A percentile compares a stretch with the other conserved stretches of the same genome.
These are phyloP conservation scores for Drosophila punjabiensis DNA, from an alignment of 1,140 invertebrate species.

Conservation along the genomic window DNA sequence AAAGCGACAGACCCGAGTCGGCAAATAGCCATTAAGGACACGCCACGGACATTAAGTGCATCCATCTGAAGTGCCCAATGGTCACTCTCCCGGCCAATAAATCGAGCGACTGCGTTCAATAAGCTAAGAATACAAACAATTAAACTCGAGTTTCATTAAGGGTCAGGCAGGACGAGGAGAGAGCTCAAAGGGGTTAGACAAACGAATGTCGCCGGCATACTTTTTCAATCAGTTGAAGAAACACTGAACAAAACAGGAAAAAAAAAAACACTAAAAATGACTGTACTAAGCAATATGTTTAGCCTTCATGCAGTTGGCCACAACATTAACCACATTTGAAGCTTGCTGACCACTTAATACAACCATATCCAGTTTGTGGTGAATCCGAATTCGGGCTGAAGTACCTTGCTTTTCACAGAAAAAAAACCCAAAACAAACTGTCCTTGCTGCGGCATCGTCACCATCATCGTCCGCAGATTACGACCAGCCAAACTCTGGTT, in stretches of 20 bases:
- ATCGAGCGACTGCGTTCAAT: constrained; percentile 53
- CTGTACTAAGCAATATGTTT: constrained; percentile 4
- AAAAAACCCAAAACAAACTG: constrained; percentile 9
- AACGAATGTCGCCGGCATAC: background rate
- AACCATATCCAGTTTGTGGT: constrained; percentile 5
- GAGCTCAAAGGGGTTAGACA: constrained; percentile 3
- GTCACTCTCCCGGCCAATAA: constrained; percentile 42
- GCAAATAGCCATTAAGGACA: constrained; percentile 70
- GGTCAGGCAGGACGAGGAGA: background rate
- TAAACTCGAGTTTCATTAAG: constrained; percentile 57
- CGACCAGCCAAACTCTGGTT: constrained; percentile 19
- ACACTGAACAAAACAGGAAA: background rate
- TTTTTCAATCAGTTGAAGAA: background rate
- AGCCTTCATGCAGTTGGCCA: constrained; percentile 7
- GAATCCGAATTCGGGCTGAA: constrained; percentile 1
- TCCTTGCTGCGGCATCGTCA: constrained; percentile 12
- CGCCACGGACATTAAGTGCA: constrained; percentile 60
- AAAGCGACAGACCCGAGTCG: constrained; percentile 56
- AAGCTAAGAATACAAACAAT: constrained; percentile 78
- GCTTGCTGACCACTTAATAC: constrained; percentile 14
- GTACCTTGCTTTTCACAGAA: constrained; percentile 1
- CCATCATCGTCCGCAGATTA: constrained; percentile 15
- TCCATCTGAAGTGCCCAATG: constrained; percentile 34
- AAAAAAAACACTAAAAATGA: background rate
- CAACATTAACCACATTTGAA: constrained; percentile 20